Conservation (phyloP, 2,113 vertebrate species). For the Pseudopipra pipra region DNA sequence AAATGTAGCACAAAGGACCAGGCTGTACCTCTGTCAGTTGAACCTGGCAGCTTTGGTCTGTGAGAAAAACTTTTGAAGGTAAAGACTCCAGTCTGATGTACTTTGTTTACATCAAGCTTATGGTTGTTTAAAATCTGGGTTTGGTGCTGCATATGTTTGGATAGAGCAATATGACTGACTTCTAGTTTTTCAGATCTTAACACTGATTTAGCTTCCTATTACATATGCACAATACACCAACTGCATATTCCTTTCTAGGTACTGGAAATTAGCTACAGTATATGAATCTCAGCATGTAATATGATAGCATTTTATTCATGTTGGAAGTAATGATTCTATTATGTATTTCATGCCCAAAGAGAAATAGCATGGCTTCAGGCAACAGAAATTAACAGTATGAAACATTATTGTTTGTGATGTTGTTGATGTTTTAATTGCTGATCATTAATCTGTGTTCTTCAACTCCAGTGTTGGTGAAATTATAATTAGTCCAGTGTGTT, state of each 20-base stretch:
- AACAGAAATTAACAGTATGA: slow-evolving; percentile 65
- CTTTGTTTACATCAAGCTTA: not conserved
- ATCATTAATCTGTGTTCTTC: slow-evolving; percentile 65
- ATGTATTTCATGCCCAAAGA: slow-evolving; percentile 37
- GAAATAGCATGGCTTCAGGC: slow-evolving; percentile 56
- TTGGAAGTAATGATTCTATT: slow-evolving; percentile 43
- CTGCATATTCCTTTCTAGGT: not conserved
- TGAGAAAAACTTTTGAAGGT: not conserved
- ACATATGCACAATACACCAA: not conserved
- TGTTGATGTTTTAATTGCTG: slow-evolving; percentile 65
- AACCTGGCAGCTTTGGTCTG: not conserved
- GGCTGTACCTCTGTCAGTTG: not conserved
- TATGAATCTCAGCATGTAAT: slow-evolving; percentile 7
- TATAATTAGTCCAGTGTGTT: slow-evolving; percentile 64
- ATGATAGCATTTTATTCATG: slow-evolving; percentile 10
- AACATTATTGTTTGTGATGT: slow-evolving; percentile 62
- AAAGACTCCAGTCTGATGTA: not conserved
- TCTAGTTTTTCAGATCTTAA: not conserved
- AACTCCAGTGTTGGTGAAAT: slow-evolving; percentile 37
- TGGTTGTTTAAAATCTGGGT: not conserved
- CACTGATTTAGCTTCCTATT: not conserved
- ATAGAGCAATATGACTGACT: not conserved
- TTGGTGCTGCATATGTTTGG: not conserved
- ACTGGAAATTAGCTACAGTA: slow-evolving; percentile 11
- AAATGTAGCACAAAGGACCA: not conserved